Conservation (phyloP, 2,113 vertebrate species). For the Meles meles region DNA sequence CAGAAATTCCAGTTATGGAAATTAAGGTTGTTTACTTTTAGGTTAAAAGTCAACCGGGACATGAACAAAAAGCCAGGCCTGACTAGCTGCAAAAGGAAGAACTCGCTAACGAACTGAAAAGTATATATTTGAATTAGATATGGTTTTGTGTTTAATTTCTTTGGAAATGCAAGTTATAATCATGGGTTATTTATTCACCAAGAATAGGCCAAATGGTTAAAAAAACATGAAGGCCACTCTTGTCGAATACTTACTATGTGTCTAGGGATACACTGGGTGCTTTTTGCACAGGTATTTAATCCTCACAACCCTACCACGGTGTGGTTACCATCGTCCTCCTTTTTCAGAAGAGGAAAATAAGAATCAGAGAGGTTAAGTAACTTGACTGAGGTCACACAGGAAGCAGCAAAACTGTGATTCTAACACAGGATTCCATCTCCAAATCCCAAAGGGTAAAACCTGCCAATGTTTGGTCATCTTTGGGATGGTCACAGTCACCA, state of each 20-base stretch:
- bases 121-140: neutral
- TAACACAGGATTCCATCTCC: neutral
- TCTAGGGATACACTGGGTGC: neutral
- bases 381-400: neutral
- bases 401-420: neutral
- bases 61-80: slow-evolving; percentile 43
- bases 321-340: neutral
- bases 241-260: neutral
- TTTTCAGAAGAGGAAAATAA: neutral
- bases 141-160: slow-evolving; percentile 38
- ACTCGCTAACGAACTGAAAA: neutral
- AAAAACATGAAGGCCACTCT: neutral
- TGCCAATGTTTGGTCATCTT: neutral
- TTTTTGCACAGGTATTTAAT: neutral
- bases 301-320: neutral
- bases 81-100: slow-evolving; percentile 23
- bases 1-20: slow-evolving; percentile 36
- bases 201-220: neutral
- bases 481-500: neutral
- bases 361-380: neutral
- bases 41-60: slow-evolving; percentile 49
- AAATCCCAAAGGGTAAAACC: neutral
- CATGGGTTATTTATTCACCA: neutral
- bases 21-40: slow-evolving; percentile 10
- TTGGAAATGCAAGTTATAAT: neutral